These are phyloP conservation scores for Oplegnathus fasciatus DNA, from an alignment of 2,113 vertebrate species.

Conservation along the genomic window DNA sequence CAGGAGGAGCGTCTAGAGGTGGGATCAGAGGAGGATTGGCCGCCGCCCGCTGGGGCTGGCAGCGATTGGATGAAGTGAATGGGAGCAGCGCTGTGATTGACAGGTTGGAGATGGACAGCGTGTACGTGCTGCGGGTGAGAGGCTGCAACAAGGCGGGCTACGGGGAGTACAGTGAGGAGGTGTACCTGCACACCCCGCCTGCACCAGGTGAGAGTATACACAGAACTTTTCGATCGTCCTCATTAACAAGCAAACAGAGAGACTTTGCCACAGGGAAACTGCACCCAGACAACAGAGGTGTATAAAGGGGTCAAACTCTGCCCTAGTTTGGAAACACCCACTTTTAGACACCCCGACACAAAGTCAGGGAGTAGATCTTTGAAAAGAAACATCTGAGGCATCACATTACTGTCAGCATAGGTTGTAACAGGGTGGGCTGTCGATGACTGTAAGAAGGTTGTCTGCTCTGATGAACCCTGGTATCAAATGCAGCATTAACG, in stretches of 20 bases:
- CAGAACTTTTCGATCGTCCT: accelerated
- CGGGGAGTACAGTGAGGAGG: slow-evolving; percentile 96
- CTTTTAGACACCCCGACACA: too few relatives aligned
- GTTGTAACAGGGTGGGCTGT: too few relatives aligned
- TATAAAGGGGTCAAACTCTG: not conserved
- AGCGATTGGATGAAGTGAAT: slow-evolving; percentile 91
- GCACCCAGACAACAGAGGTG: not conserved
- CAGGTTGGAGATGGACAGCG: slow-evolving; percentile 91
- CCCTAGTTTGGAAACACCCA: too few relatives aligned
- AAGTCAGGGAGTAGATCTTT: too few relatives aligned
- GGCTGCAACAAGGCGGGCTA: slow-evolving; percentile 96
- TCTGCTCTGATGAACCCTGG: too few relatives aligned
- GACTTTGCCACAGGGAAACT: not conserved
- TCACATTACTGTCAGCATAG: not conserved
- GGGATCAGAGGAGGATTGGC: slow-evolving; percentile 88
- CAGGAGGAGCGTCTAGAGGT: slow-evolving; percentile 82
- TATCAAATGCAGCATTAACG: not conserved
- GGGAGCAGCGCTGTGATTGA: slow-evolving; percentile 92
- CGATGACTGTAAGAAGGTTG: not conserved
- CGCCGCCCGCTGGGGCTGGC: slow-evolving; percentile 92
- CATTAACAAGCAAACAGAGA: not conserved
- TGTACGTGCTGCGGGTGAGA: slow-evolving; percentile 93
- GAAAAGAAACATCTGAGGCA: too few relatives aligned
- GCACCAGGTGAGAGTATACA: slow-evolving; percentile 88
- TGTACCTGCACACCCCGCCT: slow-evolving; percentile 94